Percentiles rank a stretch among this genome's conserved stretches.
phyloP scores from a whole-genome alignment of 2,797 vertebrate genomes.

The Chloroceryle amazona region DNA sequence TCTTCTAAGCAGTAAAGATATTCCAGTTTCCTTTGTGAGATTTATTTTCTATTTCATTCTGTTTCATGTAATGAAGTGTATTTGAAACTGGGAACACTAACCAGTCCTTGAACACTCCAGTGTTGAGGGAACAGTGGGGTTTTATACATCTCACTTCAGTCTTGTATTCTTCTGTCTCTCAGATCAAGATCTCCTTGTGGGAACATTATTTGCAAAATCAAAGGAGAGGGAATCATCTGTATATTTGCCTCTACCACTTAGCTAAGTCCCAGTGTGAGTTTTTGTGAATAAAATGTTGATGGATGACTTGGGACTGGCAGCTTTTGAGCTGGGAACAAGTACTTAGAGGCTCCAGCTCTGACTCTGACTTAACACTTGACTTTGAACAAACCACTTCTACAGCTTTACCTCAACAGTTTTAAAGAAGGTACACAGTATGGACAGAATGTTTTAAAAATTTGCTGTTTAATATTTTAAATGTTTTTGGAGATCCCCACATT shows the following conservation, averaged over 20 bases:
- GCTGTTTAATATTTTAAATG: background rate
- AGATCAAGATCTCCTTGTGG: background rate
- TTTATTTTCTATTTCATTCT: background rate
- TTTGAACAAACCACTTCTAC: background rate
- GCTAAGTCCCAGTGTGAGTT: background rate
- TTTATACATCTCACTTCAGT: background rate
- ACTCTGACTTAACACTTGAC: background rate
- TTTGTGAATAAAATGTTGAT: background rate
- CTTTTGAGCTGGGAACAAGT: background rate
- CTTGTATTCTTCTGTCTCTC: background rate
- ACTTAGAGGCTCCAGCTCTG: background rate
- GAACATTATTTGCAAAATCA: background rate
- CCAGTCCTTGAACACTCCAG: background rate
- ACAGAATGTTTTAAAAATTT: background rate
- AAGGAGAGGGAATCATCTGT: background rate
- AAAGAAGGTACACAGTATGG: background rate
- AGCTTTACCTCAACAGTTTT: background rate
- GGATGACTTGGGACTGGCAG: background rate
- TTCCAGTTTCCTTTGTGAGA: background rate
- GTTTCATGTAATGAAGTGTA: background rate
- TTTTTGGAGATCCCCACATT: background rate
- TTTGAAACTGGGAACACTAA: background rate
- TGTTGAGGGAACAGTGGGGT: accelerated
- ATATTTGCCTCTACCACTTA: background rate
- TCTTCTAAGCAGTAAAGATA: background rate